Evolutionary conservation across 2,113 vertebrate genomes (phyloP).

Genomic region (Charina bottae): DNA sequence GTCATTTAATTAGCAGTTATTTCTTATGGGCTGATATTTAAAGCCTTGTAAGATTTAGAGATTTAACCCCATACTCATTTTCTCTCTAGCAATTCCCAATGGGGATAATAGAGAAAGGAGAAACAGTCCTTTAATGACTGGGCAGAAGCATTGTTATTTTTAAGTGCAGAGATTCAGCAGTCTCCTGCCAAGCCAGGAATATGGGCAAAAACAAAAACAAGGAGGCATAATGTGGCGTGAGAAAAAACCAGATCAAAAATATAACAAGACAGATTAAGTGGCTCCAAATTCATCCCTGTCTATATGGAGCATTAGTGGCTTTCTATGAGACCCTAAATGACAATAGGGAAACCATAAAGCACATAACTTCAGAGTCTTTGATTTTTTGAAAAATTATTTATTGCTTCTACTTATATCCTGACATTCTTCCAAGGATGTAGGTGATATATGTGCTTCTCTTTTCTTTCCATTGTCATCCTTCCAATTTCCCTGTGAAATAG

Average conservation of each 20-base stretch:
- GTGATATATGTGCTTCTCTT: not conserved
- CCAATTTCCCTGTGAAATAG: not conserved
- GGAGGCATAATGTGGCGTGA: not conserved
- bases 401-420: not conserved
- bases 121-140: not conserved
- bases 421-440: not conserved
- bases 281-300: not conserved
- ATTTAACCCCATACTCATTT: not conserved
- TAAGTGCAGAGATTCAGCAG: not conserved
- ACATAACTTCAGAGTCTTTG: not conserved
- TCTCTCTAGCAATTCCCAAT: not conserved
- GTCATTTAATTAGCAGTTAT: slow-evolving; percentile 19
- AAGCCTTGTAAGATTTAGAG: not conserved
- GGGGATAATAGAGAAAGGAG: not conserved
- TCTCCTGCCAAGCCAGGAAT: not conserved
- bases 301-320: not conserved
- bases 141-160: not conserved
- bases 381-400: not conserved
- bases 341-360: not conserved
- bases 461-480: not conserved
- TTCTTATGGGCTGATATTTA: not conserved
- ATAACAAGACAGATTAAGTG: not conserved
- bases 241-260: not conserved
- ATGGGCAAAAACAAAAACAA: not conserved
- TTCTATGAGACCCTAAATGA: not conserved